Evolutionary conservation across 2,888 invertebrate species (phyloP).

Genomic region (Eilema sororculum): DNA sequence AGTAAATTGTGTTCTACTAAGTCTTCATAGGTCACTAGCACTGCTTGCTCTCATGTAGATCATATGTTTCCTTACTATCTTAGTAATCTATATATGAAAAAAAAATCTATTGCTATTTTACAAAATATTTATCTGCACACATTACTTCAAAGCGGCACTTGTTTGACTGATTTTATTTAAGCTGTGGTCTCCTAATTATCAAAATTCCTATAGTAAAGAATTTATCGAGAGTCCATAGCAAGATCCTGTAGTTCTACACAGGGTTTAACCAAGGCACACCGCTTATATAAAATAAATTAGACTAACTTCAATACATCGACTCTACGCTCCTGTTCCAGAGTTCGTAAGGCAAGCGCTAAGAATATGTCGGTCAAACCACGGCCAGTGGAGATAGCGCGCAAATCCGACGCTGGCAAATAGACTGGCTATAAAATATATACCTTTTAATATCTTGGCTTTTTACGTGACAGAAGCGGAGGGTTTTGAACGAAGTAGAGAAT

Average conservation of each 20-base stretch:
- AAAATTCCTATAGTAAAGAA: background rate
- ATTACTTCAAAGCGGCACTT: too few relatives aligned
- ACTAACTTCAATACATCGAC: conserved; percentile 20
- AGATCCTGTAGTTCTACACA: too few relatives aligned
- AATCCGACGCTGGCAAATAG: conserved; percentile 70
- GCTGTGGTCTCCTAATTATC: background rate
- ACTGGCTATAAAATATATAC: conserved; percentile 63
- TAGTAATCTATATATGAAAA: too few relatives aligned
- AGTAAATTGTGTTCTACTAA: too few relatives aligned
- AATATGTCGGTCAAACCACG: conserved; percentile 85
- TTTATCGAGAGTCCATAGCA: background rate
- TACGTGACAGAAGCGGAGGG: conserved; percentile 26
- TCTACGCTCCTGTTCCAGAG: conserved; percentile 60
- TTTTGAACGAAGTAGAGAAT: conserved; percentile 10
- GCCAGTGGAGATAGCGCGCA: conserved; percentile 76
- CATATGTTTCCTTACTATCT: background rate
- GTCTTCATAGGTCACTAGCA: background rate
- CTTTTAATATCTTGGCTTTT: conserved; percentile 55
- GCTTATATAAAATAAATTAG: background rate
- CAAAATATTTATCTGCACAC: too few relatives aligned
- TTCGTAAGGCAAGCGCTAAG: conserved; percentile 76
- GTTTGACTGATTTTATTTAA: background rate
- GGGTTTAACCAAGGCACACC: background rate
- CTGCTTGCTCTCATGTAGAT: background rate
- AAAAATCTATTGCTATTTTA: too few relatives aligned